These are phyloP conservation scores for Malurus melanocephalus DNA, from an alignment of 2,113 vertebrate species.

Conservation along the genomic window DNA sequence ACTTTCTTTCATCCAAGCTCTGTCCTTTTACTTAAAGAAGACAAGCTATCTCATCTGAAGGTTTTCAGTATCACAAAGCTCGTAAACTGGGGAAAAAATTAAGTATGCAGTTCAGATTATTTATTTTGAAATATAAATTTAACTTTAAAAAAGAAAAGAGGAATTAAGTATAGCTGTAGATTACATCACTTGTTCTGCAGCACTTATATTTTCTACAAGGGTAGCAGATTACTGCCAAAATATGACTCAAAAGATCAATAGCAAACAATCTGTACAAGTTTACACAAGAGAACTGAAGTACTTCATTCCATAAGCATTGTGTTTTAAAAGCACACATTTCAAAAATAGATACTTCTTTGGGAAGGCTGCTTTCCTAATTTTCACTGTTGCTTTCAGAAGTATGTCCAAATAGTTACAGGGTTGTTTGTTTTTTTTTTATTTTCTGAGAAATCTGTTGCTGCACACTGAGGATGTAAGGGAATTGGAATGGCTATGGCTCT, in stretches of 20 bases:
- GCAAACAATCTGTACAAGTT: constrained; percentile 64
- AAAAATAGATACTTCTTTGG: constrained; percentile 25
- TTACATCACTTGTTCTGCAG: constrained; percentile 46
- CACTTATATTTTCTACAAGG: constrained; percentile 47
- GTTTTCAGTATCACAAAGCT: not conserved
- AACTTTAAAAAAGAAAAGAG: not conserved
- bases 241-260: constrained; percentile 62
- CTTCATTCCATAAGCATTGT: constrained; percentile 45
- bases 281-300: constrained; percentile 55
- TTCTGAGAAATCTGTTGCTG: not conserved
- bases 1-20: constrained; percentile 4
- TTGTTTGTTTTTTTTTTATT: not conserved
- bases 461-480: not conserved
- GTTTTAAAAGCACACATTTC: constrained; percentile 37
- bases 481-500: not conserved
- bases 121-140: constrained; percentile 11
- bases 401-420: not conserved
- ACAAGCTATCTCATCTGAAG: not conserved
- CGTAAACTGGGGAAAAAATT: not conserved
- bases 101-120: not conserved
- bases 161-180: not conserved
- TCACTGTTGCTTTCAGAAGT: constrained; percentile 34
- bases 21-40: not conserved
- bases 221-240: constrained; percentile 52
- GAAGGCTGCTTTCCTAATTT: constrained; percentile 22